Conservation (phyloP, 1,140 invertebrate genomes). For the Microplitis demolitor region DNA sequence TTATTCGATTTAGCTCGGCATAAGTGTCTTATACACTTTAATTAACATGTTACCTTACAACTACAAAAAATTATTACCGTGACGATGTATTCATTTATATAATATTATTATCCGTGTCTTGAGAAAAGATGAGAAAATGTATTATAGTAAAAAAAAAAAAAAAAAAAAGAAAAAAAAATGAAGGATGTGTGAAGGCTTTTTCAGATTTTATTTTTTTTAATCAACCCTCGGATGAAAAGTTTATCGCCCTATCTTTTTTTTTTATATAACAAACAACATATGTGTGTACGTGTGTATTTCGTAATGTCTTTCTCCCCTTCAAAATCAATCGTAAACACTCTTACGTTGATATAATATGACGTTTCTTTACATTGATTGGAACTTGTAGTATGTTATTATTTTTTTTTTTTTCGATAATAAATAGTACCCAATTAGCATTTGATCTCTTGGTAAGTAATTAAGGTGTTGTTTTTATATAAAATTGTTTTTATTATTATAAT, state of each 20-base stretch:
- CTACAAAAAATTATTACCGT: conserved; percentile 30
- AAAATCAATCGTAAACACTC: conserved; percentile 39
- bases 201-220: conserved; percentile 55
- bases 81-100: neutral
- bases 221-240: conserved; percentile 56
- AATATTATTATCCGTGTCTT: neutral
- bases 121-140: neutral
- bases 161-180: conserved; percentile 48
- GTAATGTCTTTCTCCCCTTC: conserved; percentile 30
- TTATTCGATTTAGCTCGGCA: conserved; percentile 34
- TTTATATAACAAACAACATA: conserved; percentile 57
- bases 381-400: conserved; percentile 42
- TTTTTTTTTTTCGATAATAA: conserved; percentile 43
- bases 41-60: conserved; percentile 33
- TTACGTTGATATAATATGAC: conserved; percentile 19
- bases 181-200: conserved; percentile 54
- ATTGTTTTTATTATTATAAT: conserved; percentile 34
- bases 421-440: conserved; percentile 45
- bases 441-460: conserved; percentile 41
- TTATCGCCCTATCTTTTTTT: conserved; percentile 49
- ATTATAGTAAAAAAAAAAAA: conserved; percentile 47
- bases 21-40: conserved; percentile 39
- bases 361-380: conserved; percentile 50
- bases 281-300: conserved; percentile 41
- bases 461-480: conserved; percentile 49